Conservation (phyloP, 92 coral and sea anemone genomes). For the Hydrozoanthus gracilis region DNA sequence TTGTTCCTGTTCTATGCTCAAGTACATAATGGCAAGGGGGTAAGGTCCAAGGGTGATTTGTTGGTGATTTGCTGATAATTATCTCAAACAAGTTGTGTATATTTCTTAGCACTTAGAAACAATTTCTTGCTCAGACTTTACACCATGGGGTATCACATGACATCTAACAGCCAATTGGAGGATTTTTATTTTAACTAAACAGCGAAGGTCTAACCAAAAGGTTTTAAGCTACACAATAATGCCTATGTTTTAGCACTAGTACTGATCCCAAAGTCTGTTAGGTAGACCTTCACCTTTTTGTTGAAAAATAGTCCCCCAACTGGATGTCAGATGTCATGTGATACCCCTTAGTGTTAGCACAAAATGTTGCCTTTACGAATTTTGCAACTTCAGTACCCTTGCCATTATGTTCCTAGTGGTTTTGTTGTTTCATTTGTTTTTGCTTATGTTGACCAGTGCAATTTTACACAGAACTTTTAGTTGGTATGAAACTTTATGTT, state of each 20-base stretch:
- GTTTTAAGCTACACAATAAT: conserved; percentile 12
- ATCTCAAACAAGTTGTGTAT: conserved; percentile 19
- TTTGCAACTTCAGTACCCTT: conserved; percentile 13
- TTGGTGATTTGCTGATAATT: conserved; percentile 24
- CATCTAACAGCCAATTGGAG: conserved; percentile 32
- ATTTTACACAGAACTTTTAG: conserved; percentile 9
- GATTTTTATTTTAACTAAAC: conserved; percentile 22
- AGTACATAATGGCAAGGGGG: conserved; percentile 30
- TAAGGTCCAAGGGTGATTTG: conserved; percentile 27
- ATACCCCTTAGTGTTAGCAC: conserved; percentile 15
- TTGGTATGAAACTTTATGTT: conserved; percentile 12
- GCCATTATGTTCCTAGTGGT: conserved; percentile 14
- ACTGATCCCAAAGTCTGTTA: conserved; percentile 27
- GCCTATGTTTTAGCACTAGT: conserved; percentile 30
- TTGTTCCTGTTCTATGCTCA: conserved; percentile 28
- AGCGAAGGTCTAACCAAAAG: conserved; percentile 8
- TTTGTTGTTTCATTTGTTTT: conserved; percentile 14
- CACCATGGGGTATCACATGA: conserved; percentile 31
- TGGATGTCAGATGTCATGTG: conserved; percentile 29
- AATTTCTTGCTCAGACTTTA: conserved; percentile 29
- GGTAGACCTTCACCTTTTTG: conserved; percentile 29
- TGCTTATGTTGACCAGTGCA: conserved; percentile 1
- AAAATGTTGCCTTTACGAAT: conserved; percentile 7
- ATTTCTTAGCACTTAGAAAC: conserved; percentile 25
- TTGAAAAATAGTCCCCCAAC: conserved; percentile 28